Conservation (phyloP, 1,140 invertebrate genomes). For the Diorhabda sublineata region DNA sequence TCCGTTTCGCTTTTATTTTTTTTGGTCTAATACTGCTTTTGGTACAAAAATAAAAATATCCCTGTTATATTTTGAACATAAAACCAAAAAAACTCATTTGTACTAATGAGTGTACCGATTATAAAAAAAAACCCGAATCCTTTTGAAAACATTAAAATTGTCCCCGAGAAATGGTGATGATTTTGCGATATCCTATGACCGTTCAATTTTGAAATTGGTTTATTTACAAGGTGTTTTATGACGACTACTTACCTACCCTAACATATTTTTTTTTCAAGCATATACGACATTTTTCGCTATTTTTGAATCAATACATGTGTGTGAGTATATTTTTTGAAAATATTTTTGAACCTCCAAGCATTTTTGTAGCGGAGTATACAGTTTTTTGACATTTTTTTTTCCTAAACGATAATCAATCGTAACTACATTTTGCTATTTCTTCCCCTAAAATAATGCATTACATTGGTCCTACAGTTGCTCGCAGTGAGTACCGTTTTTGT, state of each 20-base stretch:
- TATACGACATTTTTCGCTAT: conserved; percentile 9
- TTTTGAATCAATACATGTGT: conserved; percentile 48
- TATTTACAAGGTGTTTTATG: too few relatives aligned
- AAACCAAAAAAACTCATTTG: too few relatives aligned
- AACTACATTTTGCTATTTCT: conserved; percentile 46
- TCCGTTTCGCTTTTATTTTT: too few relatives aligned
- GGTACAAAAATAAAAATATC: too few relatives aligned
- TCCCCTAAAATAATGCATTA: conserved; percentile 48
- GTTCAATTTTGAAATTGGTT: too few relatives aligned
- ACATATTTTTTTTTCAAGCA: background rate
- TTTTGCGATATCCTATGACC: too few relatives aligned
- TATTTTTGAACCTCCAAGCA: conserved; percentile 42
- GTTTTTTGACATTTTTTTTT: conserved; percentile 37
- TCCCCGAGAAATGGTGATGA: too few relatives aligned
- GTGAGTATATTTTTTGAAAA: conserved; percentile 44
- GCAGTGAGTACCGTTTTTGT: conserved; percentile 47
- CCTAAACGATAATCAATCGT: conserved; percentile 35
- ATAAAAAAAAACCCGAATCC: too few relatives aligned
- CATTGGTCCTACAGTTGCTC: conserved; percentile 44
- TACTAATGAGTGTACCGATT: too few relatives aligned
- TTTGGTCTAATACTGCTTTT: too few relatives aligned
- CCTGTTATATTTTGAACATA: too few relatives aligned
- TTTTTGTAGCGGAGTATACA: conserved; percentile 48
- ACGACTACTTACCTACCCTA: background rate
- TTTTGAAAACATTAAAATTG: too few relatives aligned